A percentile compares a stretch with the other conserved stretches of the same genome.
These are phyloP conservation scores for Drosophila niveifrons DNA, from an alignment of 2,888 invertebrate species.

Conservation along the genomic window DNA sequence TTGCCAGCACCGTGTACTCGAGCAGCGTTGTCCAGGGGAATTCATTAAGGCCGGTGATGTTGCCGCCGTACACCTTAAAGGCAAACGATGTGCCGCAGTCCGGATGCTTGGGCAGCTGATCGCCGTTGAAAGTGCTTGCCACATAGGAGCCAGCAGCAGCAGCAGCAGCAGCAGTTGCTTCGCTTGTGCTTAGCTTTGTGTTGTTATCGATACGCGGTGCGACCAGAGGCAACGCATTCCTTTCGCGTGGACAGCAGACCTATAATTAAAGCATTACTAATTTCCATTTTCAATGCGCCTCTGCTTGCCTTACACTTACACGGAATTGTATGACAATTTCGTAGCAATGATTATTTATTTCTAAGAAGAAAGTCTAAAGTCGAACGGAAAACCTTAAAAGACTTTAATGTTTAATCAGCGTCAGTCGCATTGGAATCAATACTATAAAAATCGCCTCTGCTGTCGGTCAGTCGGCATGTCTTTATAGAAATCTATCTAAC, in stretches of 20 bases:
- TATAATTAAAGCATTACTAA: conserved; percentile 19
- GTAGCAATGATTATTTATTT: neutral
- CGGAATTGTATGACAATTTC: neutral
- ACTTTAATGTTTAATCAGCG: neutral
- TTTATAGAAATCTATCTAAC: no score
- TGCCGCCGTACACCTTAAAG: conserved; percentile 54
- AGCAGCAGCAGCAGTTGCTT: neutral
- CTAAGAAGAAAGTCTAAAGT: no score
- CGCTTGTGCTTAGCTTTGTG: neutral
- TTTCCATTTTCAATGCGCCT: neutral
- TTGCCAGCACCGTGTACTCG: conserved; percentile 73
- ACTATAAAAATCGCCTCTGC: no score
- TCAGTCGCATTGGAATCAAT: no score
- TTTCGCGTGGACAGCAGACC: conserved; percentile 61
- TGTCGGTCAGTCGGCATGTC: no score
- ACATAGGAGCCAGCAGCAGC: neutral
- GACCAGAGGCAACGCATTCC: conserved; percentile 40
- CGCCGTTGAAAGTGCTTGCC: conserved; percentile 13
- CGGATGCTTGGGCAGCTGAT: conserved; percentile 57
- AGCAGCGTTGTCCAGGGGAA: conserved; percentile 66
- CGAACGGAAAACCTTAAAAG: no score
- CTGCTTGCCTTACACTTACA: neutral
- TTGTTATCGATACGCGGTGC: conserved; percentile 26
- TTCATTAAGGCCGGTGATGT: conserved; percentile 41
- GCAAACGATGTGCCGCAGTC: conserved; percentile 59